These are phyloP conservation scores for Entelurus aequoreus DNA, from an alignment of 2,113 vertebrate species.

Conservation along the genomic window DNA sequence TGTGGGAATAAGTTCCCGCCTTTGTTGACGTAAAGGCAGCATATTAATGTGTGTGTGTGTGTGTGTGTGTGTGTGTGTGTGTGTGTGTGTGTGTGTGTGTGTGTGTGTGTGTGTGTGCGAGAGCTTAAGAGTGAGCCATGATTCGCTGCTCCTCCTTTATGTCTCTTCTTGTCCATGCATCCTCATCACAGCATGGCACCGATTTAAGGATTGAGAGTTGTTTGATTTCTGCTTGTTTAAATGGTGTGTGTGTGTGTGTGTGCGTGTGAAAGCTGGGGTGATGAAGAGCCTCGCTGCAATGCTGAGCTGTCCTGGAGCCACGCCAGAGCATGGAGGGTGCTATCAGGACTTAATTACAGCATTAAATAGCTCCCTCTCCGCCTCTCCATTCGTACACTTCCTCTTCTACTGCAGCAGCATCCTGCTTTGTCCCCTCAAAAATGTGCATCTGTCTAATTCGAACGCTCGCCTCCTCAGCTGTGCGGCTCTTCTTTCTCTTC, in stretches of 20 bases:
- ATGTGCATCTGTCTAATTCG: slow-evolving; percentile 14
- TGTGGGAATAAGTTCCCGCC: neutral
- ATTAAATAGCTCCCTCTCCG: slow-evolving; percentile 61
- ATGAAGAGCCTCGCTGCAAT: slow-evolving; percentile 47
- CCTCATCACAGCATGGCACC: slow-evolving; percentile 28
- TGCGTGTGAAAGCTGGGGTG: slow-evolving; percentile 22
- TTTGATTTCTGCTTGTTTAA: slow-evolving; percentile 46
- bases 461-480: slow-evolving; percentile 1
- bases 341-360: slow-evolving; percentile 70
- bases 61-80: slow-evolving; percentile 34
- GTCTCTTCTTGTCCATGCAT: slow-evolving; percentile 45
- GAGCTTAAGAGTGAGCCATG: slow-evolving; percentile 26
- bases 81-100: slow-evolving; percentile 16
- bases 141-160: slow-evolving; percentile 45
- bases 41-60: slow-evolving; percentile 18
- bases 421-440: slow-evolving; percentile 22
- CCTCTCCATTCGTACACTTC: slow-evolving; percentile 37
- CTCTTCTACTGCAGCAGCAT: slow-evolving; percentile 8
- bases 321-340: slow-evolving; percentile 61
- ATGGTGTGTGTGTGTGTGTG: slow-evolving; percentile 19
- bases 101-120: slow-evolving; percentile 28
- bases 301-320: slow-evolving; percentile 61
- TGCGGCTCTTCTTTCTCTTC: slow-evolving; percentile 1
- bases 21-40: slow-evolving; percentile 14
- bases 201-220: slow-evolving; percentile 40